Evolutionary conservation across 2,797 vertebrate genomes (phyloP).

Genomic region (Microctenopoma steveboyesi): DNA sequence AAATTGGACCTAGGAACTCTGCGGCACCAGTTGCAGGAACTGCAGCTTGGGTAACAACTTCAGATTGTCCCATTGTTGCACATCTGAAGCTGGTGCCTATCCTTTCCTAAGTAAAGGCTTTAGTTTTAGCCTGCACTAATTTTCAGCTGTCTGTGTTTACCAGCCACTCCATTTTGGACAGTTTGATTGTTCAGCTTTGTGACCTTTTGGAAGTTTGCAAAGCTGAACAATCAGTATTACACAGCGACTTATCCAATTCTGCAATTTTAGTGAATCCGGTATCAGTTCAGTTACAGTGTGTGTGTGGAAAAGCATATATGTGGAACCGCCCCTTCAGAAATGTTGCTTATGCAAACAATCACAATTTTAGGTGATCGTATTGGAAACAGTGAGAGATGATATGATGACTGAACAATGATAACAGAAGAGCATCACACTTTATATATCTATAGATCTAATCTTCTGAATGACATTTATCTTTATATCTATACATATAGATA

Average conservation of each 20-base stretch:
- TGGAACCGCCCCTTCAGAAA: slow-evolving; percentile 31
- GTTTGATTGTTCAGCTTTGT: slow-evolving; percentile 65
- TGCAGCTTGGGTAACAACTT: slow-evolving; percentile 31
- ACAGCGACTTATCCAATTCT: slow-evolving; percentile 44
- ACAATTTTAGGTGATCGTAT: slow-evolving; percentile 1
- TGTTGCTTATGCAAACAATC: slow-evolving; percentile 35
- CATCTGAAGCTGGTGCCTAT: slow-evolving; percentile 10
- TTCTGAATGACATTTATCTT: no score
- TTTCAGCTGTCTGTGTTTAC: slow-evolving; percentile 40
- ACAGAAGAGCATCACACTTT: no score
- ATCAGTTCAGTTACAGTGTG: slow-evolving; percentile 41
- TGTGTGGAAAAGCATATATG: slow-evolving; percentile 56
- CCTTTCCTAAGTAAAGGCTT: slow-evolving; percentile 32
- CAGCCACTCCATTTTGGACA: slow-evolving; percentile 20
- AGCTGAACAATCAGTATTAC: slow-evolving; percentile 68
- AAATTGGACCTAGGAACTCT: slow-evolving; percentile 42
- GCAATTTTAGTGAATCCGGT: slow-evolving; percentile 40
- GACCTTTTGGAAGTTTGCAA: slow-evolving; percentile 50
- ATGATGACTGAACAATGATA: background rate
- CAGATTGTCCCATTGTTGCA: slow-evolving; percentile 31
- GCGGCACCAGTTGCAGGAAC: slow-evolving; percentile 41
- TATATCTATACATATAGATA: no score
- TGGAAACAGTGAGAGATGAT: slow-evolving; percentile 1
- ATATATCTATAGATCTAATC: no score
- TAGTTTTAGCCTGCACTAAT: slow-evolving; percentile 15